Evolutionary conservation across 2,797 vertebrate species (phyloP).

Genomic region (Tenualosa thibaudeaui): DNA sequence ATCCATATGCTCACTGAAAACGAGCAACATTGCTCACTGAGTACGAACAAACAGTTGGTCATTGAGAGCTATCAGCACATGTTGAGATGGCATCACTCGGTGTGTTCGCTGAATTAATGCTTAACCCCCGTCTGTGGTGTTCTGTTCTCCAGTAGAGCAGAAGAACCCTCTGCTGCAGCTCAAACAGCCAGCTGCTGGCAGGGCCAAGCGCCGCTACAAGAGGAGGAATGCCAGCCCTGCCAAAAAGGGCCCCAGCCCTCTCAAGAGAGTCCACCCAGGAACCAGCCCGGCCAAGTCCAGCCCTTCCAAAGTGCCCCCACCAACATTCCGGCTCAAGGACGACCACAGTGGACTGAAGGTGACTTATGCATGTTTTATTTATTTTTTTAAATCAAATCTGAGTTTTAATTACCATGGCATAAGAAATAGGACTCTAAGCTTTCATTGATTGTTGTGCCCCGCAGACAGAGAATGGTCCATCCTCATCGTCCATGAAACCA

Average conservation of each 20-base stretch:
- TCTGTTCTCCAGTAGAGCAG: constrained; percentile 68
- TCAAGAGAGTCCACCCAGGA: constrained; percentile 75
- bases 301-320: constrained; percentile 77
- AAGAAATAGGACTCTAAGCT: background rate
- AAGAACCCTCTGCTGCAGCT: constrained; percentile 85
- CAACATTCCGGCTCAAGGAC: constrained; percentile 75
- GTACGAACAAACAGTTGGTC: background rate
- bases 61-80: background rate
- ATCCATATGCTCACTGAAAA: no score
- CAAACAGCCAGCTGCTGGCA: constrained; percentile 73
- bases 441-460: background rate
- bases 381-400: background rate
- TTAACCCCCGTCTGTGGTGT: background rate
- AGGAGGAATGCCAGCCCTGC: constrained; percentile 80
- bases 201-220: constrained; percentile 83
- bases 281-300: constrained; percentile 80
- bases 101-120: background rate
- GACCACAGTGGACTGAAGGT: constrained; percentile 73
- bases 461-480: constrained; percentile 80
- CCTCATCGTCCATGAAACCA: constrained; percentile 60
- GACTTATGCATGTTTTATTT: constrained; percentile 31
- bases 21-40: no score
- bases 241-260: constrained; percentile 83
- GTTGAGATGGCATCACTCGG: background rate
- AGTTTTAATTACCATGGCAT: background rate